phyloP scores from a whole-genome alignment of 2,888 invertebrate genomes.

The Ormyrus rosae region DNA sequence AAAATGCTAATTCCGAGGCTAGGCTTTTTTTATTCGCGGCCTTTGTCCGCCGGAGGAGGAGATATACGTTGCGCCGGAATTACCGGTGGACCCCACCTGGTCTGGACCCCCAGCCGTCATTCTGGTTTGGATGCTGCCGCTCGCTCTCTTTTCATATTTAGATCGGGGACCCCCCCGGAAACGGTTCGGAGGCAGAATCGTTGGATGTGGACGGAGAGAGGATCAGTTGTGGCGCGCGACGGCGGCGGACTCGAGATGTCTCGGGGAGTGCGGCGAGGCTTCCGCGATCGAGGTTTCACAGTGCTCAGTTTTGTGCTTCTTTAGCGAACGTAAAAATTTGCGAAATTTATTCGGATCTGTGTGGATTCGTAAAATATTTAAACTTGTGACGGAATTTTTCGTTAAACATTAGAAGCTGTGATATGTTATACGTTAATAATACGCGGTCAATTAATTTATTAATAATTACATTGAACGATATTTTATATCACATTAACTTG shows the following conservation, averaged over 20 bases:
- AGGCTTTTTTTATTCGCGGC: background rate
- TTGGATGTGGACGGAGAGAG: background rate
- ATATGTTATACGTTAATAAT: no score
- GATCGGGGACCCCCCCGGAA: constrained; percentile 37
- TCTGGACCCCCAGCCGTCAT: constrained; percentile 73
- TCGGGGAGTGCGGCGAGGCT: no score
- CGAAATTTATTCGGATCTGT: no score
- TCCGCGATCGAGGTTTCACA: no score
- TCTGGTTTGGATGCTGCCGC: constrained; percentile 65
- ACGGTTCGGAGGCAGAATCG: constrained; percentile 9
- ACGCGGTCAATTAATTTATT: no score
- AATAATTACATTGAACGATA: no score
- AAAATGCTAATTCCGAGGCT: constrained; percentile 58
- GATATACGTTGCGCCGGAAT: constrained; percentile 63
- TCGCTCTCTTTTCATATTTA: constrained; percentile 3
- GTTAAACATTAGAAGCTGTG: no score
- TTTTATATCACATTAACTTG: no score
- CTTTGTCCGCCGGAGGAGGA: background rate
- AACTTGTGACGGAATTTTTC: no score
- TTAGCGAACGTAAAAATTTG: no score
- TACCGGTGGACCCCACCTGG: constrained; percentile 76
- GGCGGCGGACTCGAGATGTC: background rate
- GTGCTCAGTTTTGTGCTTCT: no score
- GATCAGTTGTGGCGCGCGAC: constrained; percentile 17
- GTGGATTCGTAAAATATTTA: no score